Conservation (phyloP, 2,888 invertebrate species). For the Zhuqinia jingwanae region DNA sequence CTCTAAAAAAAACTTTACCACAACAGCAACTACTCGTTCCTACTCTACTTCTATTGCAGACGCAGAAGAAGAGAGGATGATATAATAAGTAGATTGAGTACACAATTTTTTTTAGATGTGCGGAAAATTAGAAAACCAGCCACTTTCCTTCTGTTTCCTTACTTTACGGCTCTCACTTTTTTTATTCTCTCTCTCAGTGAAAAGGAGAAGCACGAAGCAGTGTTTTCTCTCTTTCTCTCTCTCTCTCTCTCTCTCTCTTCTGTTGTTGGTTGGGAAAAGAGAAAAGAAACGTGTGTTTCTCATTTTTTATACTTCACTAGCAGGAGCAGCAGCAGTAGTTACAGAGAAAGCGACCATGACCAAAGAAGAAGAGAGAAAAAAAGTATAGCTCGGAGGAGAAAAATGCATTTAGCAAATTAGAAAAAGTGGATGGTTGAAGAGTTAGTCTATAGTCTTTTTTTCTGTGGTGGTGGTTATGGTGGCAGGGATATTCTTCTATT, state of each 20-base stretch:
- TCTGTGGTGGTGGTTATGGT: background rate
- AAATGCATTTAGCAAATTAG: conserved; percentile 78
- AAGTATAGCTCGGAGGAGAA: conserved; percentile 60
- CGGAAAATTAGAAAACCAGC: conserved; percentile 50
- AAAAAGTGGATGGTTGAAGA: conserved; percentile 59
- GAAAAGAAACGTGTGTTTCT: conserved; percentile 21
- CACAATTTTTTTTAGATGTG: conserved; percentile 50
- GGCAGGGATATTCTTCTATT: background rate
- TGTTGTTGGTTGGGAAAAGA: background rate
- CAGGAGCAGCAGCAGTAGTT: background rate
- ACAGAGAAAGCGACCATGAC: background rate
- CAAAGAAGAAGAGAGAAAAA: conserved; percentile 7
- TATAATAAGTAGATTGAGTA: conserved; percentile 48
- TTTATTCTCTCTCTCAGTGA: too few relatives aligned
- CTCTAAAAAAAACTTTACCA: background rate
- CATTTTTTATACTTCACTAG: background rate
- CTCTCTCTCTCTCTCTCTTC: too few relatives aligned
- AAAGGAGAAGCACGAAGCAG: conserved; percentile 39
- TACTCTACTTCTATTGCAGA: too few relatives aligned
- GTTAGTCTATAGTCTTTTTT: background rate
- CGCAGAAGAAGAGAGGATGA: conserved; percentile 7
- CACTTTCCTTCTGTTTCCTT: conserved; percentile 39
- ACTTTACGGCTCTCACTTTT: conserved; percentile 5
- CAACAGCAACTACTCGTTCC: too few relatives aligned
- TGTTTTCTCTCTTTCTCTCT: conserved; percentile 1